These are phyloP conservation scores for Loriculus beryllinus DNA, from an alignment of 2,797 vertebrate genomes.

Conservation along the genomic window DNA sequence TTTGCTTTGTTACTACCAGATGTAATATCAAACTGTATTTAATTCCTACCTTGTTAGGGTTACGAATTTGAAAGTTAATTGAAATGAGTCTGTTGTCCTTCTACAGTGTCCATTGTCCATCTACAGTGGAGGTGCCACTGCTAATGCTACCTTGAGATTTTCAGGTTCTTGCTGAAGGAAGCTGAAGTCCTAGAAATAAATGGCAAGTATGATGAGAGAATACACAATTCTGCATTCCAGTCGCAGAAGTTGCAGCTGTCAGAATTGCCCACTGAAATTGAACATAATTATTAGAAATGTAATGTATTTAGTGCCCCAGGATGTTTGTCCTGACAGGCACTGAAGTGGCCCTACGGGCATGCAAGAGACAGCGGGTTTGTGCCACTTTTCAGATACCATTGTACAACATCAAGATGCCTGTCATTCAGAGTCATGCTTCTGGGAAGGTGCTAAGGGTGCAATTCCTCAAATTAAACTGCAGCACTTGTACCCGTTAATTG, in stretches of 20 bases:
- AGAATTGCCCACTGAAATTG: constrained; percentile 25
- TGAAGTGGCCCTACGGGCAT: constrained; percentile 30
- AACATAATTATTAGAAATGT: constrained; percentile 36
- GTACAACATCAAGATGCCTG: constrained; percentile 17
- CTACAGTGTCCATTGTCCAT: no score
- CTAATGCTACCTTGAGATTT: background rate
- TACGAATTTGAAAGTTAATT: background rate
- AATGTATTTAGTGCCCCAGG: constrained; percentile 8
- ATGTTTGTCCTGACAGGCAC: background rate
- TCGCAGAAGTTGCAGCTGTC: constrained; percentile 24
- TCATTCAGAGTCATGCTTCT: constrained; percentile 25
- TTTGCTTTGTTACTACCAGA: background rate
- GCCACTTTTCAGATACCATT: background rate
- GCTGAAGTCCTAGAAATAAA: background rate
- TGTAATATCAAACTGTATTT: background rate
- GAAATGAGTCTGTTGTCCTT: background rate
- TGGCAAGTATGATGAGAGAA: background rate
- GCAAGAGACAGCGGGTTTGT: background rate
- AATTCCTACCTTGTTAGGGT: background rate
- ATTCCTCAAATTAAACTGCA: constrained; percentile 20
- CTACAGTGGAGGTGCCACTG: background rate
- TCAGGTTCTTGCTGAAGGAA: background rate
- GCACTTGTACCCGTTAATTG: background rate
- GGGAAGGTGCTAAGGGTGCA: background rate
- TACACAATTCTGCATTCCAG: background rate